These are phyloP conservation scores for Saccopteryx bilineata DNA, from an alignment of 2,113 vertebrate species.

Conservation along the genomic window DNA sequence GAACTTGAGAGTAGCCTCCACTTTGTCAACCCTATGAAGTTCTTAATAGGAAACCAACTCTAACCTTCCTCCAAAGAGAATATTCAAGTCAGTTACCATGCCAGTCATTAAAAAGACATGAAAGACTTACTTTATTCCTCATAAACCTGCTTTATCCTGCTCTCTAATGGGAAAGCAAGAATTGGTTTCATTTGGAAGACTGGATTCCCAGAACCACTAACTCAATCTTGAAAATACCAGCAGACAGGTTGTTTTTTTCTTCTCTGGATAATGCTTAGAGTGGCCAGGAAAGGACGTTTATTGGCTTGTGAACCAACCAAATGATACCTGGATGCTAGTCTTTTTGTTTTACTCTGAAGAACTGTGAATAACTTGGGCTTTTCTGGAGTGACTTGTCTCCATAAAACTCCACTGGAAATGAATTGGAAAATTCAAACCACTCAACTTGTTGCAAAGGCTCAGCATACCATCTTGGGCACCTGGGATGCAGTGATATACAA, in stretches of 20 bases:
- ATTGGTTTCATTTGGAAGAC: neutral
- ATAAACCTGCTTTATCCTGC: neutral
- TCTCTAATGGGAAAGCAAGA: neutral
- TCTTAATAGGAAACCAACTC: neutral
- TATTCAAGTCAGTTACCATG: neutral
- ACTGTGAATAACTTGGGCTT: neutral
- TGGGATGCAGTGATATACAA: neutral
- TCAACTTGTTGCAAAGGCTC: neutral
- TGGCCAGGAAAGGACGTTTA: neutral
- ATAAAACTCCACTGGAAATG: neutral
- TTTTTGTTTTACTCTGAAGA: neutral
- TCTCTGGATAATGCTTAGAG: neutral
- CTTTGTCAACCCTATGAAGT: neutral
- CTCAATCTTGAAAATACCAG: neutral
- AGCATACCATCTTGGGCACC: neutral
- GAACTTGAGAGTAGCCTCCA: neutral
- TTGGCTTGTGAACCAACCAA: neutral
- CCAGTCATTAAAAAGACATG: neutral
- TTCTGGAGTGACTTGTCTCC: neutral
- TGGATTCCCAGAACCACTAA: neutral
- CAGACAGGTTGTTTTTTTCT: neutral
- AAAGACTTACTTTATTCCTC: neutral
- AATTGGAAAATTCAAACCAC: slow-evolving; percentile 27
- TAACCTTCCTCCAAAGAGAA: neutral
- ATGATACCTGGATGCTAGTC: neutral